Evolutionary conservation across 2,113 vertebrate species (phyloP).

Genomic region (Casuarius casuarius): DNA sequence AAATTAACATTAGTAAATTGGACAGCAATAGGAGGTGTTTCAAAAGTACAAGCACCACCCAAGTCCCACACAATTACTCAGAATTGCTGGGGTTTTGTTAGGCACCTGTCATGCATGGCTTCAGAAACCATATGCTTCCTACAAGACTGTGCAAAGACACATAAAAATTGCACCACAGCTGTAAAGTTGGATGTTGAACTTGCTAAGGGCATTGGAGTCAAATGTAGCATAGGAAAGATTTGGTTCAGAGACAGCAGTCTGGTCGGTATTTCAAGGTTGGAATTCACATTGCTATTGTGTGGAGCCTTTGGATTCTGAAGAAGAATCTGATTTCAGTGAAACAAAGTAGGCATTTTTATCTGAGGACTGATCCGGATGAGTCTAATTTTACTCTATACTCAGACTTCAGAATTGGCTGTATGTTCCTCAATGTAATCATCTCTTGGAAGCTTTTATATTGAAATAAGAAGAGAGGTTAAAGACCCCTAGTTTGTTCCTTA

Average conservation of each 20-base stretch:
- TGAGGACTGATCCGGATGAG: not conserved
- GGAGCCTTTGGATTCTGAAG: not conserved
- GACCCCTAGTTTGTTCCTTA: not conserved
- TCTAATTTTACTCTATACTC: not conserved
- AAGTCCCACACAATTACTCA: not conserved
- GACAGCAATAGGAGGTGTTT: not conserved
- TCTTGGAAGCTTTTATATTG: not conserved
- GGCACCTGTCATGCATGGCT: not conserved
- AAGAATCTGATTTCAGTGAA: not conserved
- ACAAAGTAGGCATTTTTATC: not conserved
- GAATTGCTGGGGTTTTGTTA: not conserved
- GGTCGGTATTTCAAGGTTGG: not conserved
- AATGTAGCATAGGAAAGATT: not conserved
- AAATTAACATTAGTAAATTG: not conserved
- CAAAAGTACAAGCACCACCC: not conserved
- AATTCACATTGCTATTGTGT: not conserved
- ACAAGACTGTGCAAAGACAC: not conserved
- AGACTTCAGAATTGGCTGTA: not conserved
- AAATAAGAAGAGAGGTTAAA: not conserved
- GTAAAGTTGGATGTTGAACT: not conserved
- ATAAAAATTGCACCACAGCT: fast-evolving
- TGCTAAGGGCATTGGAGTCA: not conserved
- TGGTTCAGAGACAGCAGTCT: not conserved
- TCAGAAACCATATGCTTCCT: not conserved
- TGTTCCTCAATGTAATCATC: not conserved